Conservation (phyloP, 2,113 vertebrate species). For the Phyllostomus hastatus region DNA sequence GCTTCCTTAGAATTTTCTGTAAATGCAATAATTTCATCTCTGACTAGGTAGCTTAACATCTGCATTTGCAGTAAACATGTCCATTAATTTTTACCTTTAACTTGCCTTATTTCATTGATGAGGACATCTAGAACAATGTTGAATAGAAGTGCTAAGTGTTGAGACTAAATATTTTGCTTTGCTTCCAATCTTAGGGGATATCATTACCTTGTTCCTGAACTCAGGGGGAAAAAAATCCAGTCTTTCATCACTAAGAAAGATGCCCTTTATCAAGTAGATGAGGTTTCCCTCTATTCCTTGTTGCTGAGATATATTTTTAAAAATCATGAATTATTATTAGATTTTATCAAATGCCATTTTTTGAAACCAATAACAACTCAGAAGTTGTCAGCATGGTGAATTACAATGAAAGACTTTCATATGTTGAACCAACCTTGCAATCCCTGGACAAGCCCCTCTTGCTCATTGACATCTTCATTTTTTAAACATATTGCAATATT, state of each 20-base stretch:
- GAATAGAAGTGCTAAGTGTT: neutral
- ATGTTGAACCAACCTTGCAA: constrained; percentile 45
- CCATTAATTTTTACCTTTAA: neutral
- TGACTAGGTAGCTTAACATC: neutral
- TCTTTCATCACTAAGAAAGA: neutral
- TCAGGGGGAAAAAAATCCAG: neutral
- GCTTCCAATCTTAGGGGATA: neutral
- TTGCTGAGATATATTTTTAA: neutral
- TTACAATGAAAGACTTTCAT: neutral
- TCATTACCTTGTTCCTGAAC: neutral
- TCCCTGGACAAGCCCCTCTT: neutral
- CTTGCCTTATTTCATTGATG: constrained; percentile 23
- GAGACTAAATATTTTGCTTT: neutral
- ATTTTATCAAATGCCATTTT: constrained; percentile 39
- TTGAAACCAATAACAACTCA: constrained; percentile 34
- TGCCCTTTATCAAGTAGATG: neutral
- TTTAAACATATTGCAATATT: neutral
- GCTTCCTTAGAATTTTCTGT: constrained; percentile 13
- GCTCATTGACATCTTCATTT: neutral
- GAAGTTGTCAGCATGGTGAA: neutral
- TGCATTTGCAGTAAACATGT: neutral
- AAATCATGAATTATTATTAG: neutral
- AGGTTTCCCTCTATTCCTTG: neutral
- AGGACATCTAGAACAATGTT: neutral
- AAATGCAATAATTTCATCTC: constrained; percentile 2